These are phyloP conservation scores for Ladona fulva DNA, from an alignment of 1,140 invertebrate species.

Conservation along the genomic window DNA sequence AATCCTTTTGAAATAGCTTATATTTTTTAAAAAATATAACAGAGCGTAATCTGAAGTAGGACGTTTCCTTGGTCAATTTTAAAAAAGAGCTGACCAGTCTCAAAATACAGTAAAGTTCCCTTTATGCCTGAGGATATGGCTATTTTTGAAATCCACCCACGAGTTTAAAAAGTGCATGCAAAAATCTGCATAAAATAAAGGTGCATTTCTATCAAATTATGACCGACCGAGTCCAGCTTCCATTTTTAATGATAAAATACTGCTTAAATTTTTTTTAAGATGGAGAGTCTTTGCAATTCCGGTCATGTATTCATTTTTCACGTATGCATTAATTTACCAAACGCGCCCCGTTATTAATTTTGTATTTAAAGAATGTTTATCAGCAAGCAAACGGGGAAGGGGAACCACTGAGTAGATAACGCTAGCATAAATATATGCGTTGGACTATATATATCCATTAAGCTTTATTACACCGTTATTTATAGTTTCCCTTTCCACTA, in stretches of 20 bases:
- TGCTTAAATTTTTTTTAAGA: too few species aligned
- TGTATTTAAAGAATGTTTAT: not conserved
- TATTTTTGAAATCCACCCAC: too few species aligned
- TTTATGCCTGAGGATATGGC: too few species aligned
- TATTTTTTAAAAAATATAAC: constrained; percentile 6
- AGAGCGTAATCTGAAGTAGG: not conserved
- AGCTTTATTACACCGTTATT: constrained; percentile 1
- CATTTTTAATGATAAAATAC: too few species aligned
- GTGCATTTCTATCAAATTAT: too few species aligned
- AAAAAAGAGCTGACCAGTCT: not conserved
- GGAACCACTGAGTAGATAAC: not conserved
- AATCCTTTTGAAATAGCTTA: not conserved
- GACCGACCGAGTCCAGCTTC: too few species aligned
- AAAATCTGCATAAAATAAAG: too few species aligned
- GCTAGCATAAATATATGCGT: constrained; percentile 5
- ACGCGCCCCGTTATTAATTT: not conserved
- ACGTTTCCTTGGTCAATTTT: not conserved
- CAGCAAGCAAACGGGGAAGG: not conserved
- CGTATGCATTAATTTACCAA: not conserved
- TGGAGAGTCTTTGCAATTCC: too few species aligned
- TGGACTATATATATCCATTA: not conserved
- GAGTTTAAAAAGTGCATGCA: too few species aligned
- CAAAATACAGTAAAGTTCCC: not conserved
- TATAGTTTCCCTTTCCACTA: not conserved
- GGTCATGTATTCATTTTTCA: too few species aligned